phyloP scores from a whole-genome alignment of 2,113 vertebrate species.

The Tor tambroides region DNA sequence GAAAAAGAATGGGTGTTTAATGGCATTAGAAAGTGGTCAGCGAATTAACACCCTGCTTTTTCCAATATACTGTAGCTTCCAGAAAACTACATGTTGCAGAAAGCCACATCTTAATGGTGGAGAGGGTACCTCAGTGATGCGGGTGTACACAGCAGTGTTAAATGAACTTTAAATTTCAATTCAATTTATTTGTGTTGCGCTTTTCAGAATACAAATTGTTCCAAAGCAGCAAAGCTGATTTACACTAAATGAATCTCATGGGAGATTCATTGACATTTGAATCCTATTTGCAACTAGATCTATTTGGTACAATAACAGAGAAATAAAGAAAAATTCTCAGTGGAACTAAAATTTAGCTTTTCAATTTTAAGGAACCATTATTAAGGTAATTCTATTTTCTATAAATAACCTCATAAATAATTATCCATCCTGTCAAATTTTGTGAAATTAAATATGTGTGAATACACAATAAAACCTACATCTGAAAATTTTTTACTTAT shows the following conservation, averaged over 20 bases:
- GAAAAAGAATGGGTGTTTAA: slow-evolving; percentile 71
- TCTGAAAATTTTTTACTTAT: too few species aligned
- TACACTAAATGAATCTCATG: background rate
- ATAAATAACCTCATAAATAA: too few species aligned
- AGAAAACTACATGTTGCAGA: background rate
- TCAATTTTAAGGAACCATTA: background rate
- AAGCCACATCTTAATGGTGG: background rate
- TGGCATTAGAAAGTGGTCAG: slow-evolving; percentile 72
- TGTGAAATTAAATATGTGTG: too few species aligned
- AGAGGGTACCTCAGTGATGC: background rate
- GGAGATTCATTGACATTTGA: background rate
- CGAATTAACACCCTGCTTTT: slow-evolving; percentile 68
- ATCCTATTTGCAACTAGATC: background rate
- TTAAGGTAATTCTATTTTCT: background rate
- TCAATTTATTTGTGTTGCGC: background rate
- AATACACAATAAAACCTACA: too few species aligned
- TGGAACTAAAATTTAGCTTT: background rate
- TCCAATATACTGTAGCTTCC: slow-evolving; percentile 59
- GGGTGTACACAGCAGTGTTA: background rate
- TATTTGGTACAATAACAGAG: background rate
- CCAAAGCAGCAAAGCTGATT: slow-evolving; percentile 21
- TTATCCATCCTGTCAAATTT: too few species aligned
- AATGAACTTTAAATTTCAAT: background rate
- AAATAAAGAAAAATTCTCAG: background rate
- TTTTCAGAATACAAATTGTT: slow-evolving; percentile 32